Evolutionary conservation across 2,113 vertebrate genomes (phyloP), one percentile per base, ranked within the genome.

Genomic region (Platichthys stellatus): DNA sequence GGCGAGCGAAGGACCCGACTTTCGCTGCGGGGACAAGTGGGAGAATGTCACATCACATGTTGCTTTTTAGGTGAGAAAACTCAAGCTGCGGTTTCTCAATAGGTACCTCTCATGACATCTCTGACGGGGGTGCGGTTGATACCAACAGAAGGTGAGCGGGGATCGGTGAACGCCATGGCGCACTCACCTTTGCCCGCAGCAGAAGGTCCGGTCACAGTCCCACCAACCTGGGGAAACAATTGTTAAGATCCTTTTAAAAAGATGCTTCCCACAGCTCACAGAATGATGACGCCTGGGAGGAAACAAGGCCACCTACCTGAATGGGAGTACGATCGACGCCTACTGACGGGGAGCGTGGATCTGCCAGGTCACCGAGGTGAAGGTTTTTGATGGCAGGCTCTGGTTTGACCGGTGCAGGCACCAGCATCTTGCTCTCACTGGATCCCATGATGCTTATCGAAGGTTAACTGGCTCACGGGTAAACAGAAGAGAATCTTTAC

Each of bases 331-430:
- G 95, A 59, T 92, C 78, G 47, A 99, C 93, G 2, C 86, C 95
- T 0, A 85, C 77, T 3, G 94, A 96, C 0, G 97, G 97, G 11
- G 97, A 99, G 9, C 97, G 96, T 5, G 97, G 97, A 66, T 98
- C 97, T 0, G 86, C 70, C 12, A 97, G 91, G 0, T 91, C 89
- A 0, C 85, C 71, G 10, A 97, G 90, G 0, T 91, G 90, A 0
- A 83, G 72, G 77, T 94, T 94, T 73, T 84, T 92, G 14, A 93
- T 13, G 1, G 63, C 49, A 0, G 83, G 76, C 2, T 93, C 86
- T 7, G 90, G 89, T 40, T 94, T 95, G 8, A 81, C 73, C 0
- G 91, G 82, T 4, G 95, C 85, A 18, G 47, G 91, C 2, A 81
- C 92, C 3, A 78, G 62, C 4, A 91, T 84, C 83, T 93, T 93